Conservation (phyloP, 2,113 vertebrate genomes). For the Coturnix japonica region DNA sequence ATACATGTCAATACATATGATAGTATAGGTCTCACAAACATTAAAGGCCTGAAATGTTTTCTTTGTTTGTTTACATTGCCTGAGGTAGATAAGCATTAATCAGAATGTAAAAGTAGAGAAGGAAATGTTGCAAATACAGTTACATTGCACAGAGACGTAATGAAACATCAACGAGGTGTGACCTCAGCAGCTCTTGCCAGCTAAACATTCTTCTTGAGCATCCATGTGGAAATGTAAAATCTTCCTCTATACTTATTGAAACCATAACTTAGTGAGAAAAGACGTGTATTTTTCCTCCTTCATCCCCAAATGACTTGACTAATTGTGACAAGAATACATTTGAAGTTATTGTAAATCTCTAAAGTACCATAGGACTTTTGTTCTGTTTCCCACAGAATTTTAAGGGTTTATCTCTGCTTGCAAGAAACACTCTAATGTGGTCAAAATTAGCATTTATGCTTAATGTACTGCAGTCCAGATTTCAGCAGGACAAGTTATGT, state of each 20-base stretch:
- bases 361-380: background rate
- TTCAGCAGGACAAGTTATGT: background rate
- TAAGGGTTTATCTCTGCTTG: background rate
- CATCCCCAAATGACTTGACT: background rate
- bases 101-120: background rate
- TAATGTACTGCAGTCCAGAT: background rate
- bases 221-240: slow-evolving; percentile 5
- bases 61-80: background rate
- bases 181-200: background rate
- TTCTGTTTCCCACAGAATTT: background rate
- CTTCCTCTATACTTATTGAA: slow-evolving; percentile 35
- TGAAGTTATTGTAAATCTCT: slow-evolving; percentile 6
- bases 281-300: background rate
- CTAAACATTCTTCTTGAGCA: background rate
- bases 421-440: background rate
- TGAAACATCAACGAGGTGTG: background rate
- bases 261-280: slow-evolving; percentile 15
- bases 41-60: background rate
- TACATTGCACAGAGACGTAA: background rate
- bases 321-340: background rate
- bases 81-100: background rate
- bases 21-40: background rate
- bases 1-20: background rate
- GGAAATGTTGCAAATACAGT: background rate
- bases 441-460: background rate